Evolutionary conservation across 2,797 vertebrate species (phyloP), one percentile per base, ranked within the genome.

Genomic region (Acanthiza pusilla): DNA sequence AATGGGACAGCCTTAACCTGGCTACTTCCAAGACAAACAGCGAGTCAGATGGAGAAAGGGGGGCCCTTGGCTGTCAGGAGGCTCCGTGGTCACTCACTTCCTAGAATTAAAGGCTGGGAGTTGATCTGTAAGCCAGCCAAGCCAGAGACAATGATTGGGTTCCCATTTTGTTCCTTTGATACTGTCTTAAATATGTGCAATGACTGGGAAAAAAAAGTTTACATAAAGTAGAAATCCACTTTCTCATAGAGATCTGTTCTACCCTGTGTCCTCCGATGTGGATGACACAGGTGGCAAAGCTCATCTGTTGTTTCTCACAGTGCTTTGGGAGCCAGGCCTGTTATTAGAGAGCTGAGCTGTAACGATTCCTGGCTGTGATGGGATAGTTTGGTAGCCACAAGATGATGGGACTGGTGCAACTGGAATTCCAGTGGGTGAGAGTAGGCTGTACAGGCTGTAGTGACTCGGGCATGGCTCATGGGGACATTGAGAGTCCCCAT

Each of bases 81-180:
- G 18, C 73, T 90, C 68, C 0, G 13, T 1, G 29, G 79, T 84
- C 76, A 8, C 89, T 77, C 68, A 22, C 63, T 96, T 95, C 92
- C 91, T 96, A 82, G 80, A 95, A 91, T 88, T 85, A 93, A 94
- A 94, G 94, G 78, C 88, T 91, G 71, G 60, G 88, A 95, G 88
- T 73, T 88, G 90, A n/a, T 85, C 82, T 93, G 88, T 84, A 58
- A 60, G 61, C n/a, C 83, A 58, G 96, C 92, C 92, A 91, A 92
- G 57, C 54, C 30, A 7, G 57, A 87, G 65, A 80, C 93, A 94
- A 88, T 85, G 91, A 73, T 8, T 84, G 21, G 70, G 58, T 91
- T 94, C 94, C 73, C 84, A 72, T 93, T 96, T 91, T 80, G 88
- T 87, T 88, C 76, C 81, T 96, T 88, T 89, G 85, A 77, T 91